Evolutionary conservation across 2,113 vertebrate species (phyloP), one percentile per base, ranked within the genome.

Genomic region (Caranx melampygus): DNA sequence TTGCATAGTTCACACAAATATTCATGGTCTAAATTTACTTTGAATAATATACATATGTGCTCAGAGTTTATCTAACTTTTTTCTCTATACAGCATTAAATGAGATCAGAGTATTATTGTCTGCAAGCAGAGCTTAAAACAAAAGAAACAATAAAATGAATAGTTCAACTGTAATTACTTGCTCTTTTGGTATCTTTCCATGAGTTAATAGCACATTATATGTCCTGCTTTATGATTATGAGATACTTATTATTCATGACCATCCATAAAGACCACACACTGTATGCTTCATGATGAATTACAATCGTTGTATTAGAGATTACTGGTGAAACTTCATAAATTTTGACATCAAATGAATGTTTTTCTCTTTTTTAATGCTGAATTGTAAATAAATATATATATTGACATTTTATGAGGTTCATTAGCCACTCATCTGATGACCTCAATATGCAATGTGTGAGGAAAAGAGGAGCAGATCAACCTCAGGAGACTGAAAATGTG

Each of bases 391-490:
- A 58, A 77, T 58, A 1, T 58, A 1, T 58, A 42, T 58, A 62
- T n/a, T n/a, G 54, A 66, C 74, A 33, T 45, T 60, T 69, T 35
- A 75, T 44, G 34, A n/a, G 16, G 18, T 78, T 63, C 70, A 82
- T 81, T 64, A 75, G 57, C 21, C 37, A 20, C 14, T 37, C 35
- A 42, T 42, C 11, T 42, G 40, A 42, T 10, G 40, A 42, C 8
- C 40, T 26, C 26, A 26, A 42, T 42, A 9, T 42, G 40, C 8
- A 10, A 42, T 42, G 10, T 42, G 40, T 42, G 11, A 42, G 8
- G 40, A 42, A 8, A 42, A 42, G 40, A 42, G 10, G 40, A 42
- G 40, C 40, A 42, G 11, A 7, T 42, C 7, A 10, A 10, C 40
- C 40, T 42, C 6, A 42, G 40, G 40, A 42, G 40, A 42, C 40